These are phyloP conservation scores for Bufo bufo DNA, from an alignment of 2,113 vertebrate species.

Conservation along the genomic window DNA sequence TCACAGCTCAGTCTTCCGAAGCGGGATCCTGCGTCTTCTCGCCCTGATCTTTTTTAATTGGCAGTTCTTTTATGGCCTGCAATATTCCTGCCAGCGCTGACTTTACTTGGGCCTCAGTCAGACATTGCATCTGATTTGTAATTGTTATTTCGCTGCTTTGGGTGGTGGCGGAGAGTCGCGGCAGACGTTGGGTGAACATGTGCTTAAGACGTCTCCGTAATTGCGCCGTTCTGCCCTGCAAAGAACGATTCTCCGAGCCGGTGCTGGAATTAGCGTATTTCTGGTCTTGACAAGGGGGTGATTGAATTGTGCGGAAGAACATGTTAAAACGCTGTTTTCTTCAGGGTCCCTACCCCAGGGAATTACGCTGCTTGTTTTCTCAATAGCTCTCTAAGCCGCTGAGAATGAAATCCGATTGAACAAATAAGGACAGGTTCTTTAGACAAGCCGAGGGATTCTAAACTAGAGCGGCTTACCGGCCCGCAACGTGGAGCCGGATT, in stretches of 20 bases:
- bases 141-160: slow-evolving; percentile 39
- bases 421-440: slow-evolving; percentile 53
- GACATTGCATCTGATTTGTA: slow-evolving; percentile 53
- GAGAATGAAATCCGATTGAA: slow-evolving; percentile 52
- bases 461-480: slow-evolving; percentile 9
- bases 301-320: slow-evolving; percentile 30
- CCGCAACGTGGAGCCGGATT: neutral
- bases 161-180: neutral
- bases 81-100: slow-evolving; percentile 47
- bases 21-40: slow-evolving; percentile 30
- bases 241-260: slow-evolving; percentile 9
- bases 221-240: slow-evolving; percentile 7
- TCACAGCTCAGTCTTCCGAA: slow-evolving; percentile 48
- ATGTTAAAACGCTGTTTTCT: slow-evolving; percentile 27
- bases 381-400: slow-evolving; percentile 51
- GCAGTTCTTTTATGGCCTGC: slow-evolving; percentile 52
- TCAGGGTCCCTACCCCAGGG: slow-evolving; percentile 17
- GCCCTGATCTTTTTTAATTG: slow-evolving; percentile 56
- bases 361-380: slow-evolving; percentile 53
- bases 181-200: slow-evolving; percentile 37
- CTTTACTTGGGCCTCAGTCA: slow-evolving; percentile 37
- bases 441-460: slow-evolving; percentile 37
- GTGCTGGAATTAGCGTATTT: slow-evolving; percentile 25
- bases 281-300: slow-evolving; percentile 10
- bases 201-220: slow-evolving; percentile 39